phyloP scores from a whole-genome alignment of 2,797 vertebrate species.

The Acrocephalus scirpaceus region DNA sequence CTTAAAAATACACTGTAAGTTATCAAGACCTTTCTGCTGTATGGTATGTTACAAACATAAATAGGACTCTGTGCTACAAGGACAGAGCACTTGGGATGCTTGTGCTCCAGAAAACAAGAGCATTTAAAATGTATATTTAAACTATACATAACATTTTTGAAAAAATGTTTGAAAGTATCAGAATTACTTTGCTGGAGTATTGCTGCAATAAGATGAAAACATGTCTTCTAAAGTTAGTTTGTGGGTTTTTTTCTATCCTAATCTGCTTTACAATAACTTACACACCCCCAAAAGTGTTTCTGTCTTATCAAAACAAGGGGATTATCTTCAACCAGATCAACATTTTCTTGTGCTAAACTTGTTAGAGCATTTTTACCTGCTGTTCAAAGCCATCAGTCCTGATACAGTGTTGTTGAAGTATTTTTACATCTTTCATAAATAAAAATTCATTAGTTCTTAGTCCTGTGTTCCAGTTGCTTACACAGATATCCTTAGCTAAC shows the following conservation, averaged over 20 bases:
- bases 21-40: not conserved
- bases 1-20: not conserved
- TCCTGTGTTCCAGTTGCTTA: conserved; percentile 70
- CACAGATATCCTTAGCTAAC: conserved; percentile 71
- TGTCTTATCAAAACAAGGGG: not conserved
- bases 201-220: not conserved
- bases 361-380: not conserved
- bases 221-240: not conserved
- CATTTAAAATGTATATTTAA: not conserved
- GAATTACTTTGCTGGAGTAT: not conserved
- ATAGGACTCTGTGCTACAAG: not conserved
- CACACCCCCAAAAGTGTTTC: not conserved
- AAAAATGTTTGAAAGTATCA: not conserved
- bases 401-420: conserved; percentile 1
- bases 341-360: not conserved
- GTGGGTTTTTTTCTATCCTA: not conserved
- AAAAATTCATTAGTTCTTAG: conserved; percentile 73
- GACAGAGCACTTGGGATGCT: not conserved
- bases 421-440: conserved; percentile 57
- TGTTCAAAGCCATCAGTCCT: not conserved
- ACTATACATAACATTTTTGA: not conserved
- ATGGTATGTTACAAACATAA: not conserved
- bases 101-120: not conserved
- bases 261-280: not conserved
- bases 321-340: not conserved